These are phyloP conservation scores for Andrena marginata DNA, from an alignment of 2,888 invertebrate genomes.

Conservation along the genomic window DNA sequence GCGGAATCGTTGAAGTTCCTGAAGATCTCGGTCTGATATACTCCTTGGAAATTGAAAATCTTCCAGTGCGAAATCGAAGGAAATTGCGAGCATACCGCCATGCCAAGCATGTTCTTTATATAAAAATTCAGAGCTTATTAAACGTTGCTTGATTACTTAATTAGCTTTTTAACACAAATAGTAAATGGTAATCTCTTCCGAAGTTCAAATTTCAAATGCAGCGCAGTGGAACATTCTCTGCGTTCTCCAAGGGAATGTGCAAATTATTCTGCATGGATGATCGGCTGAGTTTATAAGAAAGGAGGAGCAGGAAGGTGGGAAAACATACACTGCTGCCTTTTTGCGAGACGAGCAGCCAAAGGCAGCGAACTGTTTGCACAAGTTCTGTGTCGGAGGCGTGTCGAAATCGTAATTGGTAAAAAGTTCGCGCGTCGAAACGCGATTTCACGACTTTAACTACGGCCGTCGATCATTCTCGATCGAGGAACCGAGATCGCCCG, in stretches of 20 bases:
- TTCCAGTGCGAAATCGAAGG: background rate
- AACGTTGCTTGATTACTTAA: no score
- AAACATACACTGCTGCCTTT: background rate
- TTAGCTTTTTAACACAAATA: no score
- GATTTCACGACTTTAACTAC: conserved; percentile 62
- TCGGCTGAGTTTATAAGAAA: background rate
- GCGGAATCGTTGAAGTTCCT: background rate
- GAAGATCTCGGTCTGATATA: background rate
- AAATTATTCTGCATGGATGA: background rate
- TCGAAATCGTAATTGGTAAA: conserved; percentile 58
- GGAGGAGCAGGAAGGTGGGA: background rate
- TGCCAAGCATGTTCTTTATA: no score
- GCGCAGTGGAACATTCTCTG: background rate
- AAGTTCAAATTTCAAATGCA: no score
- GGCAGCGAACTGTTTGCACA: conserved; percentile 48
- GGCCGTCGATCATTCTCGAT: conserved; percentile 60
- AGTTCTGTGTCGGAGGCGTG: conserved; percentile 29
- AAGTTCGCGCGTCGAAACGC: conserved; percentile 58
- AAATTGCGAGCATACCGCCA: no score
- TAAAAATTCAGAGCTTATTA: no score
- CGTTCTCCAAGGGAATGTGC: no score
- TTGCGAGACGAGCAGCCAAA: conserved; percentile 13
- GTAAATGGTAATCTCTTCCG: no score
- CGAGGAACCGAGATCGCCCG: conserved; percentile 46
- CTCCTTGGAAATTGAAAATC: background rate